Evolutionary conservation across 1,140 invertebrate genomes (phyloP).

Genomic region (Eufriesea mexicana): DNA sequence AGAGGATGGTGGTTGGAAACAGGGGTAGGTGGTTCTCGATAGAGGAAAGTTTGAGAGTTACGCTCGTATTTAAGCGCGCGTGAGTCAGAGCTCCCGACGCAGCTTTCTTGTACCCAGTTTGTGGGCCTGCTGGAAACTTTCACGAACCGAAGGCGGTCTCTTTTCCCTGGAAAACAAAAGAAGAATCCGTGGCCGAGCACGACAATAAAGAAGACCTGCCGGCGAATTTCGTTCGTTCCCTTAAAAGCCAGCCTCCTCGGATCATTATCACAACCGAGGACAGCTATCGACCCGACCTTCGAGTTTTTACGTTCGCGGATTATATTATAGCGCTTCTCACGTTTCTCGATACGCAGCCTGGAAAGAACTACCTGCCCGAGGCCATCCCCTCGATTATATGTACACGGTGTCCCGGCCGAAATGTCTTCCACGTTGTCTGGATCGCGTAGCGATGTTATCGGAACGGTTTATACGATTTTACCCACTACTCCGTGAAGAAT

Average conservation of each 20-base stretch:
- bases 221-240: constrained; percentile 30
- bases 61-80: no score
- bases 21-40: no score
- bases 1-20: no score
- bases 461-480: neutral
- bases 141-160: neutral
- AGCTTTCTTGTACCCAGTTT: neutral
- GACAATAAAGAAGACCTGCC: constrained; percentile 15
- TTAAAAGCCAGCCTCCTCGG: constrained; percentile 37
- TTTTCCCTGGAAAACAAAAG: constrained; percentile 5
- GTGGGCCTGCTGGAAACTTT: neutral
- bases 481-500: neutral
- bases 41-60: no score
- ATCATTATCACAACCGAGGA: constrained; percentile 47
- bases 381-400: constrained; percentile 7
- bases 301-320: constrained; percentile 46
- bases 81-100: no score
- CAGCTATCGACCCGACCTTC: constrained; percentile 44
- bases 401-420: constrained; percentile 20
- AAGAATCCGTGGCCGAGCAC: no score
- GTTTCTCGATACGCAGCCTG: constrained; percentile 45
- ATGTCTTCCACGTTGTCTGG: neutral
- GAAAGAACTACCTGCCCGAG: constrained; percentile 36
- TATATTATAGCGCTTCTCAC: constrained; percentile 55
- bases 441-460: no score